Conservation (phyloP, 2,797 vertebrate genomes). For the Sarcoramphus papa region DNA sequence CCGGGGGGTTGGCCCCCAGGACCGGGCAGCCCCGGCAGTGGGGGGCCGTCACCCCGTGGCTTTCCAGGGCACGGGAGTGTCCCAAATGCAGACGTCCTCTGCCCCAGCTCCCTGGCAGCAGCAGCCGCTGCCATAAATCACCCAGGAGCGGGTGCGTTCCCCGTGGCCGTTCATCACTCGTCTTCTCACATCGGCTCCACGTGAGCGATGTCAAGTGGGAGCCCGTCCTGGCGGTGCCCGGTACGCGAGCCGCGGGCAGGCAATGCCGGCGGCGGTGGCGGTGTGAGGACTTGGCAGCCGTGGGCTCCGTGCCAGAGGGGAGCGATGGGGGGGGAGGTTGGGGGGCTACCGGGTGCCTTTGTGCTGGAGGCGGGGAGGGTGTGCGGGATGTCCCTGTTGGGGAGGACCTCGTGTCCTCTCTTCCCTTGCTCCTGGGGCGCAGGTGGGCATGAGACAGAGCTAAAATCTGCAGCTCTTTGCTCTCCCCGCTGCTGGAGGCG, state of each 20-base stretch:
- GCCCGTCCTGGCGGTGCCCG: constrained; percentile 33
- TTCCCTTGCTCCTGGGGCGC: fast-evolving
- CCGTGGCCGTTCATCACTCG: neutral
- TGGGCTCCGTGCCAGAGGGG: neutral
- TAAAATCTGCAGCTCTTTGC: neutral
- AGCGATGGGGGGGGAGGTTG: fast-evolving
- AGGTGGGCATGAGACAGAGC: neutral
- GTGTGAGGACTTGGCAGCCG: neutral
- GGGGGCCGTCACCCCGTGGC: fast-evolving
- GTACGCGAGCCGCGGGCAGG: fast-evolving
- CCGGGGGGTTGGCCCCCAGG: neutral
- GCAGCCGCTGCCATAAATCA: constrained; percentile 54
- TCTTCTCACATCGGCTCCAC: neutral
- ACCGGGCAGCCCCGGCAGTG: fast-evolving
- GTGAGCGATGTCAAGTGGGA: constrained; percentile 45
- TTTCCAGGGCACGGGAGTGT: fast-evolving
- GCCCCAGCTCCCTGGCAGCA: neutral
- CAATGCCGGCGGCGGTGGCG: fast-evolving
- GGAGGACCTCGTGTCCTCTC: neutral
- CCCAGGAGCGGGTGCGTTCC: neutral
- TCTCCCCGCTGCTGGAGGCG: fast-evolving
- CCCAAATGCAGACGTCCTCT: neutral
- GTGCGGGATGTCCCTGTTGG: fast-evolving
- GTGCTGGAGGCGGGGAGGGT: fast-evolving
- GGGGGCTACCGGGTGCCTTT: neutral